These are phyloP conservation scores for Halcyon badia DNA, from an alignment of 2,797 vertebrate genomes.

Conservation along the genomic window DNA sequence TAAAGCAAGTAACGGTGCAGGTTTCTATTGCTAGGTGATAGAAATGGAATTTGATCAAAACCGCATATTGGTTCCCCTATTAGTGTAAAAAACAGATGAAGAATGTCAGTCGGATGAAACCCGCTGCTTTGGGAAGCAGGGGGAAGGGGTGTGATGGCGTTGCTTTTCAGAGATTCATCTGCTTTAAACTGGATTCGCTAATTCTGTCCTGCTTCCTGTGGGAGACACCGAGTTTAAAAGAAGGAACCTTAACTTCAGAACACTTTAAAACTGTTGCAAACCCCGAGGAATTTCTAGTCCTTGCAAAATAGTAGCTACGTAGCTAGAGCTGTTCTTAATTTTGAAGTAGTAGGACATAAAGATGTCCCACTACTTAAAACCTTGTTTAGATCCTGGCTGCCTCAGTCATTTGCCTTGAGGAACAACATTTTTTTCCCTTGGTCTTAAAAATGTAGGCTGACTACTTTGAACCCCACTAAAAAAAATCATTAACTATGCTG, in stretches of 20 bases:
- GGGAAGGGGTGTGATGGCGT: not conserved
- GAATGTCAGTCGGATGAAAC: not conserved
- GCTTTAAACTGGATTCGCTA: not conserved
- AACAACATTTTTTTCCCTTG: not conserved
- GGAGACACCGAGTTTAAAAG: not conserved
- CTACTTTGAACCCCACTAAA: not conserved
- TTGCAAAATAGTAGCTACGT: accelerated
- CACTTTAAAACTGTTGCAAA: not conserved
- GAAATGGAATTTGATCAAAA: not conserved
- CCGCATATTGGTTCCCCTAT: not conserved
- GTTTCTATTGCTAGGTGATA: not conserved
- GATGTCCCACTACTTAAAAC: not conserved
- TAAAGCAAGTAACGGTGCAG: not conserved
- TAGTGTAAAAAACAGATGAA: not conserved
- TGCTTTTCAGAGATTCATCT: not conserved
- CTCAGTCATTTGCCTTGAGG: not conserved
- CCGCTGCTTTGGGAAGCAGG: not conserved
- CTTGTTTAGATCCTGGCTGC: not conserved
- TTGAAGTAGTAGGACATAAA: not conserved
- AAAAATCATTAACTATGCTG: not conserved
- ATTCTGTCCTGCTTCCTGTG: not conserved
- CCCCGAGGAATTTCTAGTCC: not conserved
- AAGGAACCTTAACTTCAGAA: not conserved
- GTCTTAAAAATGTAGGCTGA: not conserved
- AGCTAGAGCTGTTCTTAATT: not conserved